These are phyloP conservation scores for Lepidocyrtoides sp. DNA, from an alignment of 2,888 invertebrate genomes.

Conservation along the genomic window DNA sequence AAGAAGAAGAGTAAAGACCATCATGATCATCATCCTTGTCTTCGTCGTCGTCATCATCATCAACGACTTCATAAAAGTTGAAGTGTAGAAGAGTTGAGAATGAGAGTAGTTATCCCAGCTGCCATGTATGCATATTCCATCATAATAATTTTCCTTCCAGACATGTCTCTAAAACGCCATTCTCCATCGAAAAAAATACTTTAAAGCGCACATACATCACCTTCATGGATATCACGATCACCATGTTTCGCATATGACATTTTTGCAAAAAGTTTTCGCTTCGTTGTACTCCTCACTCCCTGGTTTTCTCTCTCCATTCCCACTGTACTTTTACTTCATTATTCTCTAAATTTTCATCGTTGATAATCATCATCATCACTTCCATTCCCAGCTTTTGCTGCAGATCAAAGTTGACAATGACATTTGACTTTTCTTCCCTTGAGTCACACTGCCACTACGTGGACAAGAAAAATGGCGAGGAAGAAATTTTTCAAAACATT, in stretches of 20 bases:
- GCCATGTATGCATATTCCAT: constrained; percentile 24
- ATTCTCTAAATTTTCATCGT: constrained; percentile 8
- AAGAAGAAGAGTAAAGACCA: constrained; percentile 9
- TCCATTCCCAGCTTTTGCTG: neutral
- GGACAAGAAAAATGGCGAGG: neutral
- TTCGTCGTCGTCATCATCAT: constrained; percentile 7
- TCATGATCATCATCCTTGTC: neutral
- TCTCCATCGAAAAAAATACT: neutral
- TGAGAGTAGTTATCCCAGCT: constrained; percentile 2
- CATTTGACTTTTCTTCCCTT: constrained; percentile 36
- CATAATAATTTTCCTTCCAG: constrained; percentile 39
- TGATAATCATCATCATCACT: neutral
- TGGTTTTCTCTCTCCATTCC: neutral
- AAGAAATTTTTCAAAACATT: constrained; percentile 29
- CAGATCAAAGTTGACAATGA: constrained; percentile 46
- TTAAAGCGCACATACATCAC: neutral
- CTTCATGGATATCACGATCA: too few species aligned
- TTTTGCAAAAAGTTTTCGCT: constrained; percentile 6
- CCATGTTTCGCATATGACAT: neutral
- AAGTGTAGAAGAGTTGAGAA: neutral
- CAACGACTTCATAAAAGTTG: constrained; percentile 53
- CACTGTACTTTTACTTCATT: constrained; percentile 5
- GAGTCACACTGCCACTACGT: neutral
- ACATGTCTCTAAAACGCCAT: neutral
- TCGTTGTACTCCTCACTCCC: neutral